Evolutionary conservation across 2,797 vertebrate genomes (phyloP), one percentile per base, ranked within the genome.

Genomic region (Poeciliopsis presidionis): DNA sequence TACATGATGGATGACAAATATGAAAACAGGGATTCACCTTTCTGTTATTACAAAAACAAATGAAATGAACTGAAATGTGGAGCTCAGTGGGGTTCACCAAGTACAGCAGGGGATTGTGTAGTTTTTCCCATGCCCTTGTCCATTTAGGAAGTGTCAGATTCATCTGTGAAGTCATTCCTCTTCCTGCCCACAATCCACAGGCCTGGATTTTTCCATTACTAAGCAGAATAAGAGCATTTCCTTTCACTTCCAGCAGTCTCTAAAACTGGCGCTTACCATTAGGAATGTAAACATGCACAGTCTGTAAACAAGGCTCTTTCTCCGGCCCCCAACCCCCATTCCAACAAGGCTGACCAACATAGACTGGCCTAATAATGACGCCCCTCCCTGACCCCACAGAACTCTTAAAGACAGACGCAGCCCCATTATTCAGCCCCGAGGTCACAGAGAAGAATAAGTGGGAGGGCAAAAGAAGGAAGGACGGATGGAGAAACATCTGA

Each of bases 241-340:
- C 94, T 95, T 95, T 95, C 91, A 95, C 93, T 93, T 93, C 90
- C 90, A 94, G 91, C 93, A 93, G 94, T 91, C 91, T 93, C 94
- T 93, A 92, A 95, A 94, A 94, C 93, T 93, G 92, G 92, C 86
- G 86, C 94, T 95, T 84, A 91, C 92, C 93, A 93, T 91, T 91
- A 94, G 95, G 95, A 96, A 96, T 96, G 95, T 96, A 96, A 96
- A 96, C 95, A 96, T 91, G 91, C 83, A 77, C 91, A 91, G 93
- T 95, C 95, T 95, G 95, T 96, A 96, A 96, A 96, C 95, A 96
- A 92, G 93, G 90, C 89, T 91, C 92, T 87, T 91, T 93, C 89
- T 93, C 67, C 12, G 84, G 93, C 91, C 91, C 89, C 90, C 91
- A 92, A 93, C 90, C 91, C 91, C 93, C n/a, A 16, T 85, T 88